Evolutionary conservation across 1,140 invertebrate species (phyloP).

Genomic region (Holcopasites calliopsidis): DNA sequence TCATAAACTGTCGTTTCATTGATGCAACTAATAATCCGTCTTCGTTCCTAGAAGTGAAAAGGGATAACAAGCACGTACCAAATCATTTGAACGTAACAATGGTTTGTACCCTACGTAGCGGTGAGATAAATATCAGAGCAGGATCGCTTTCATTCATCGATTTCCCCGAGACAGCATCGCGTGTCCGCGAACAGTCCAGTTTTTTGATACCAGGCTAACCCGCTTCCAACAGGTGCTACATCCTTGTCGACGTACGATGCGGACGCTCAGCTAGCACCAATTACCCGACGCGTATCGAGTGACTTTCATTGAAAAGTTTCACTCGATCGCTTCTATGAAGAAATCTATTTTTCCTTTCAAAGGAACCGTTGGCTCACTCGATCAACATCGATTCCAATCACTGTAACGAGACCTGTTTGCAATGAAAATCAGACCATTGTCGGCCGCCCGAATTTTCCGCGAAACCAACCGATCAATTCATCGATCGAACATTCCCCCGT

Average conservation of each 20-base stretch:
- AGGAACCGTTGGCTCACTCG: too few relatives aligned
- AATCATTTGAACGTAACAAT: too few relatives aligned
- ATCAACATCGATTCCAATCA: too few relatives aligned
- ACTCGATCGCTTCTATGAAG: constrained; percentile 16
- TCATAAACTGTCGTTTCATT: too few relatives aligned
- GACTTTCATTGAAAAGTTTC: constrained; percentile 60
- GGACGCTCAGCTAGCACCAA: not conserved
- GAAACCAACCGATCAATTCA: not conserved
- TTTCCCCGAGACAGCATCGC: constrained; percentile 44
- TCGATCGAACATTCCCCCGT: too few relatives aligned
- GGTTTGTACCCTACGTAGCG: not conserved
- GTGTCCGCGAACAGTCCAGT: constrained; percentile 33
- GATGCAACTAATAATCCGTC: too few relatives aligned
- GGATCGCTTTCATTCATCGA: constrained; percentile 54
- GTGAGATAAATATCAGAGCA: not conserved
- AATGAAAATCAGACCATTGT: too few relatives aligned
- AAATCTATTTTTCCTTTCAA: not conserved
- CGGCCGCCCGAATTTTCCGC: too few relatives aligned
- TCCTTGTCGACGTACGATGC: constrained; percentile 33
- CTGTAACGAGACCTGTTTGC: too few relatives aligned
- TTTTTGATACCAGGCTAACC: constrained; percentile 47
- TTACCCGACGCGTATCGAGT: constrained; percentile 16
- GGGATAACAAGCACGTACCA: too few relatives aligned
- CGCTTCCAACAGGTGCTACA: constrained; percentile 55
- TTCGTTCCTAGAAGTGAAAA: too few relatives aligned